Conservation (phyloP, 2,888 invertebrate genomes). For the Cactoblastis cactorum region DNA sequence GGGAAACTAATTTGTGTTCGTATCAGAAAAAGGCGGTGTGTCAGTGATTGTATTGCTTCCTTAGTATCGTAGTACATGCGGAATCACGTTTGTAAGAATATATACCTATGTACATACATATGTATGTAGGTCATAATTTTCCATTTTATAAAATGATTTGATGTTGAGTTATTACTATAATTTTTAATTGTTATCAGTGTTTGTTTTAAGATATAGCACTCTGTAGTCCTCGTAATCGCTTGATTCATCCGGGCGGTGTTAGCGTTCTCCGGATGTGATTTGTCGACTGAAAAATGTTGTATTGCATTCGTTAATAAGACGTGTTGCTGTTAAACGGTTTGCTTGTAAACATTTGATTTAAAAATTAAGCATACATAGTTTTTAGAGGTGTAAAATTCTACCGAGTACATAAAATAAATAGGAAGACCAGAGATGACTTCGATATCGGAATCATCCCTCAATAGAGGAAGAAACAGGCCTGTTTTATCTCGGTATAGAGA, state of each 20-base stretch:
- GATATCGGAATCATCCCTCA: constrained; percentile 61
- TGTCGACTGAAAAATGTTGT: constrained; percentile 75
- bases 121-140: no score
- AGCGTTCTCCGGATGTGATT: constrained; percentile 75
- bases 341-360: constrained; percentile 32
- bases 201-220: constrained; percentile 38
- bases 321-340: constrained; percentile 61
- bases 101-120: no score
- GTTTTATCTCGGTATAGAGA: constrained; percentile 68
- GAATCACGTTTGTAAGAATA: no score
- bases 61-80: no score
- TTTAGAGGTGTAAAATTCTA: no score
- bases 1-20: not conserved
- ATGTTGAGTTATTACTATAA: no score
- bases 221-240: constrained; percentile 52
- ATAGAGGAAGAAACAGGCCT: constrained; percentile 61
- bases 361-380: no score
- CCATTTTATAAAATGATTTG: no score
- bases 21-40: constrained; percentile 15
- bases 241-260: constrained; percentile 62
- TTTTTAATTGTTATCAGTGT: constrained; percentile 46
- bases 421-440: constrained; percentile 51
- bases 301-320: constrained; percentile 60
- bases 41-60: no score
- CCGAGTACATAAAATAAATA: constrained; percentile 20